Evolutionary conservation across 2,113 vertebrate species (phyloP), one percentile per base, ranked within the genome.

Genomic region (Labeo catla): DNA sequence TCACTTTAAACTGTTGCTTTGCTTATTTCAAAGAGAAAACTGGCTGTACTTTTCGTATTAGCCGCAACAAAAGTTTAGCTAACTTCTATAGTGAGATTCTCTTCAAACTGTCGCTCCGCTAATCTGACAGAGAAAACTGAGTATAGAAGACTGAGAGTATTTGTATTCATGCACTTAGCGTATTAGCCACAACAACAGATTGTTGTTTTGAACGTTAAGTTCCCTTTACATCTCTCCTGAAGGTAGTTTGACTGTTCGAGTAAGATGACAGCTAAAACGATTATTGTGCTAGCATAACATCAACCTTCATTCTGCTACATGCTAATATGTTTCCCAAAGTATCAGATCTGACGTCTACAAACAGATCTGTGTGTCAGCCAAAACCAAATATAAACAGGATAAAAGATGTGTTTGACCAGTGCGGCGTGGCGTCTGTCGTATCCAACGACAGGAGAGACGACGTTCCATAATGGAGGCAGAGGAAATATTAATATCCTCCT

Each of bases 401-500:
- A 57, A 45, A n/a, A 74, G 43, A 50, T 5, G 11, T 47, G 39
- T 74, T 84, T 81, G 86, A 76, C 15, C 45, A 23, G 28, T 12
- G 59, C 12, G 13, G 16, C 36, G 57, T 10, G 11, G 15, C 19
- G 15, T 47, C 47, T 73, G 73, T 21, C 3, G 76, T 15, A 72
- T 36, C 19, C 68, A 54, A 57, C 19, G 34, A 21, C 47, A 59
- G 1, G 63, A 23, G 52, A 87, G 81, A 87, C 52, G 28, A 81
- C 57, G 78, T 39, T 86, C 82, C 87, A 89, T 90, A 93, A 91
- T 92, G 85, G 84, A 89, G 80, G 89, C 88, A 92, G 90, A 89
- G 87, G 90, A 91, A 91, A 92, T 91, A 91, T 91, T 92, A 89
- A 88, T 92, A 89, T 89, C 12, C 45, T 81, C 81, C 90, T 91